These are phyloP conservation scores for Regulus satrapa DNA, from an alignment of 2,113 vertebrate species.

Conservation along the genomic window DNA sequence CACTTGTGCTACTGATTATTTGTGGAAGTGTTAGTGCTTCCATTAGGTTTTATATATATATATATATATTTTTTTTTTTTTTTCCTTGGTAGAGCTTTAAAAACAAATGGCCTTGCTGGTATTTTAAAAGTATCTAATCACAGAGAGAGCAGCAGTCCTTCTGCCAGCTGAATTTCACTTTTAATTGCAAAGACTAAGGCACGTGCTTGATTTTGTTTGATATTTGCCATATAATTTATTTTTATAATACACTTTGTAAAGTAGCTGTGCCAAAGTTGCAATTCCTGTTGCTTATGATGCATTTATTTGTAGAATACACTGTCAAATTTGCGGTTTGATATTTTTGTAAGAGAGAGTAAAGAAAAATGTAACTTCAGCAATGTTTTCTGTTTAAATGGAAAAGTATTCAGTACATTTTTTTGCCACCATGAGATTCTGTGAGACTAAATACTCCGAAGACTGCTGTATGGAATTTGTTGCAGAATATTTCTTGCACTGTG, in stretches of 20 bases:
- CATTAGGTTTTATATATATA: constrained; percentile 12
- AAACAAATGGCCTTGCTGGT: constrained; percentile 23
- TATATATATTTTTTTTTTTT: background rate
- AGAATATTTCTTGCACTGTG: constrained; percentile 41
- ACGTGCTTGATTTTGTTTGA: constrained; percentile 44
- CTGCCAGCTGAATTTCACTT: constrained; percentile 56
- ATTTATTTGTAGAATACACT: constrained; percentile 62
- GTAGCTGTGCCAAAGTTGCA: constrained; percentile 47
- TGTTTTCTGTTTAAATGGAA: constrained; percentile 41
- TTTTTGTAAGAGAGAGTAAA: constrained; percentile 42
- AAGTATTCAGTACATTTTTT: background rate
- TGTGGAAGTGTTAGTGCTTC: constrained; percentile 65
- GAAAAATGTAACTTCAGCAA: constrained; percentile 11
- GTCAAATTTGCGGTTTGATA: constrained; percentile 24
- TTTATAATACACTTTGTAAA: constrained; percentile 73
- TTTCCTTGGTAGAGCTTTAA: constrained; percentile 37
- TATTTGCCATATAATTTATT: constrained; percentile 74
- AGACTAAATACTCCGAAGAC: constrained; percentile 46
- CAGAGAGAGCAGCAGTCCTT: constrained; percentile 21
- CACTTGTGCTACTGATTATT: constrained; percentile 73
- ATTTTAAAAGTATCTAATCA: constrained; percentile 16
- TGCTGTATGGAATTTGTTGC: constrained; percentile 49
- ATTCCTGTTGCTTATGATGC: constrained; percentile 27
- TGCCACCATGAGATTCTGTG: constrained; percentile 18
- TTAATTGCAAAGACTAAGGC: constrained; percentile 53